Evolutionary conservation across 2,888 invertebrate species (phyloP).

Genomic region (Trichopria drosophilae): DNA sequence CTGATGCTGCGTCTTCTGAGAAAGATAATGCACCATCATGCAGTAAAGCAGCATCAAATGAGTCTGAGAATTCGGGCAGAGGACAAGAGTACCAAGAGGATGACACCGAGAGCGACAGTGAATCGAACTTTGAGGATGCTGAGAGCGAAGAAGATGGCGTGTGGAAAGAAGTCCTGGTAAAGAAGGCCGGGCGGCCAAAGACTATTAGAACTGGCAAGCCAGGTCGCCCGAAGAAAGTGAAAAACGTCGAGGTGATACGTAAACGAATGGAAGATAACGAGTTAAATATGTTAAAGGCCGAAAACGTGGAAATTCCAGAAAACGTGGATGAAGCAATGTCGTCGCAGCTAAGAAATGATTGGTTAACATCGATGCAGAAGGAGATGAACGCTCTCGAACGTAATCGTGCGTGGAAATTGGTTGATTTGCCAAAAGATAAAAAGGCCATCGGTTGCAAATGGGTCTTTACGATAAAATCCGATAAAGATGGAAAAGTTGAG

Average conservation of each 20-base stretch:
- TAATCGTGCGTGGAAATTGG: constrained; percentile 31
- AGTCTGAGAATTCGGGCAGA: no score
- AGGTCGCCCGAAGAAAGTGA: background rate
- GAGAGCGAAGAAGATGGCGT: no score
- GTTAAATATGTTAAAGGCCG: background rate
- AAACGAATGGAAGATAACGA: background rate
- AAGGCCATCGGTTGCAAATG: constrained; percentile 29
- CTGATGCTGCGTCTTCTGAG: background rate
- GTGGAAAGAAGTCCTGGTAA: no score
- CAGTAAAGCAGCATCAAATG: background rate
- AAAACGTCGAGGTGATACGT: no score
- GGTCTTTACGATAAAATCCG: constrained; percentile 18
- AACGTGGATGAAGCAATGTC: background rate
- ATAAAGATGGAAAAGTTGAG: background rate
- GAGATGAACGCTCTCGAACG: constrained; percentile 24
- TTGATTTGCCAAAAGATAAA: constrained; percentile 12
- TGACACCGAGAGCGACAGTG: no score
- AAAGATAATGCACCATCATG: background rate
- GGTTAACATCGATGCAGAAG: constrained; percentile 21
- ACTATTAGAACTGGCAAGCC: no score
- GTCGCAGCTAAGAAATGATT: background rate
- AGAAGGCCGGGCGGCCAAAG: no score
- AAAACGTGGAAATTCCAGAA: background rate
- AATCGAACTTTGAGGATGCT: no score
- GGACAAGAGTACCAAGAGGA: no score